Evolutionary conservation across 2,888 invertebrate genomes (phyloP).

Genomic region (Galerucella calmariensis): DNA sequence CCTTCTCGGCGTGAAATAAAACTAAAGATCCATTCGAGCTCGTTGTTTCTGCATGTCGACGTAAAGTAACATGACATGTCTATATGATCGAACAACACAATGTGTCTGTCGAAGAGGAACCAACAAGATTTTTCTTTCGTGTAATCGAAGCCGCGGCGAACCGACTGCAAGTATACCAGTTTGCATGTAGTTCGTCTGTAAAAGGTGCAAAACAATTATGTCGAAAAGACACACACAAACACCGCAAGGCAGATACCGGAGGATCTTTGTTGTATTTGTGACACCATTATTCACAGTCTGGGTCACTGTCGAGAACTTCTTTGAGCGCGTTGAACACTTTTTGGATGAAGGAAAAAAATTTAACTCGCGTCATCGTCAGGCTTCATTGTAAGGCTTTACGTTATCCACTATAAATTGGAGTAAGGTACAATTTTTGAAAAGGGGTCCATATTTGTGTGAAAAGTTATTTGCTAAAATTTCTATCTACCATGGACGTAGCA

Average conservation of each 20-base stretch:
- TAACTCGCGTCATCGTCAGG: no score
- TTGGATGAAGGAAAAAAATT: no score
- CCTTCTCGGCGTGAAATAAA: conserved; percentile 4
- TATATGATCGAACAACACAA: not conserved
- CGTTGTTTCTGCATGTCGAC: conserved; percentile 3
- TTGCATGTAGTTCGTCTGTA: not conserved
- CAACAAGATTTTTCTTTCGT: conserved; percentile 5
- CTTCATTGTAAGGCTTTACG: no score
- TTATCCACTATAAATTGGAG: no score
- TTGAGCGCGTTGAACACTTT: not conserved
- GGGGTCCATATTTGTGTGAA: no score
- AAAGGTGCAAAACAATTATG: conserved; percentile 12
- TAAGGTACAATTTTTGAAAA: no score
- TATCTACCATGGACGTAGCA: no score
- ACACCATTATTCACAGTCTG: conserved; percentile 5
- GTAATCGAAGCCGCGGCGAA: not conserved
- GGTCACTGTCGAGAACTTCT: not conserved
- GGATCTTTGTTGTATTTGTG: not conserved
- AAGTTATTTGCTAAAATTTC: no score
- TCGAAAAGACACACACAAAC: not conserved
- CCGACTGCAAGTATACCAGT: not conserved
- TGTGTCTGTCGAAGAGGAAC: conserved; percentile 4
- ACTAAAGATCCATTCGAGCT: conserved; percentile 1
- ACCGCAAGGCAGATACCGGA: not conserved
- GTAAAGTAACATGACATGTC: not conserved